Percentiles rank a stretch among this genome's conserved stretches.
Conservation (phyloP, 2,113 vertebrate genomes). For the Craseonycteris thonglongyai region DNA sequence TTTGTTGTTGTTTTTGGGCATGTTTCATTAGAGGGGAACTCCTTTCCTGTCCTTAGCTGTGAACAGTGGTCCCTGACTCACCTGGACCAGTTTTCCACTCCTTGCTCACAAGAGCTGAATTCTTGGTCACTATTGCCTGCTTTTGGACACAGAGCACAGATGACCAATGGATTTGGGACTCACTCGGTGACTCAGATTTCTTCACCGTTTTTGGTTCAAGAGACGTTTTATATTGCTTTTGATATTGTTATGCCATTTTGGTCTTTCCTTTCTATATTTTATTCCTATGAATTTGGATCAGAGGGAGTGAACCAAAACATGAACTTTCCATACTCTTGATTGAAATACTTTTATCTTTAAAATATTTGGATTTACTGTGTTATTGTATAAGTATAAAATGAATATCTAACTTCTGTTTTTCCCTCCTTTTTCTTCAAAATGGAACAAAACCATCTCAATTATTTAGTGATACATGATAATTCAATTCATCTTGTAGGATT, state of each 20-base stretch:
- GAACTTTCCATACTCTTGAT: neutral
- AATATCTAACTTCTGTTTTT: neutral
- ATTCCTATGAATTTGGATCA: neutral
- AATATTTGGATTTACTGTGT: constrained; percentile 16
- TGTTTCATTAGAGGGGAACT: neutral
- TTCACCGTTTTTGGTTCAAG: neutral
- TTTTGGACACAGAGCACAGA: neutral
- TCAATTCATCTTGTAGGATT: neutral
- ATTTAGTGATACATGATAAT: neutral
- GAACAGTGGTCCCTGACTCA: neutral
- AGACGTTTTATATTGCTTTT: neutral
- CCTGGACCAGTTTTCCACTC: neutral
- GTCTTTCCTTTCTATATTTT: neutral
- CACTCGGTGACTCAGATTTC: neutral
- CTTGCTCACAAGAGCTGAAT: neutral
- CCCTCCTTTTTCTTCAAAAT: neutral
- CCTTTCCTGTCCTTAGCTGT: neutral
- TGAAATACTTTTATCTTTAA: neutral
- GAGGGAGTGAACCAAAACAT: neutral
- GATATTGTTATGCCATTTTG: neutral
- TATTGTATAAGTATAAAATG: neutral
- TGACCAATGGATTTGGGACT: neutral
- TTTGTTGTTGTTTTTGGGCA: neutral
- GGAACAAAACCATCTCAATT: neutral
- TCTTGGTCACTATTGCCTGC: neutral